A percentile compares a stretch with the other conserved stretches of the same genome.
Evolutionary conservation across 2,888 invertebrate genomes (phyloP).

Genomic region (Eurytoma californica): DNA sequence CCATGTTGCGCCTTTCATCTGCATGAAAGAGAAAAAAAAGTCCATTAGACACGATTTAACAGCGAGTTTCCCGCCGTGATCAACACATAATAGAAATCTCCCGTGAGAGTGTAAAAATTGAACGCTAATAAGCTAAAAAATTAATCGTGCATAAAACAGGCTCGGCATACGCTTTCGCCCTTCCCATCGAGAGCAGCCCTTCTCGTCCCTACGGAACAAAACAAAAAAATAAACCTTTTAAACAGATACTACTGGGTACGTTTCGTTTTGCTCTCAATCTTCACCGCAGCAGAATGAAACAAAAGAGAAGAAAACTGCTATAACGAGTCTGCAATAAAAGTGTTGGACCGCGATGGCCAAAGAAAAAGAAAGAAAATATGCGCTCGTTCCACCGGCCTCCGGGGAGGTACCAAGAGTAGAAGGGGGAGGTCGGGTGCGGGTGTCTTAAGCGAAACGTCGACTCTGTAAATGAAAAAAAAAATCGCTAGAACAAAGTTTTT

Average conservation of each 20-base stretch:
- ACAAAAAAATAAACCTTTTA: background rate
- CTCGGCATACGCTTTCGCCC: constrained; percentile 4
- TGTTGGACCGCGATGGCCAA: constrained; percentile 11
- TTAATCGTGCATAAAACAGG: constrained; percentile 44
- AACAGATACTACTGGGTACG: constrained; percentile 23
- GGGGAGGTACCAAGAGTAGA: too few species aligned
- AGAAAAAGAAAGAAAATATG: background rate
- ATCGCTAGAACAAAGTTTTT: background rate
- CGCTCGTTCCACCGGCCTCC: too few species aligned
- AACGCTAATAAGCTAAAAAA: constrained; percentile 50
- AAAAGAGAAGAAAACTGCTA: constrained; percentile 23
- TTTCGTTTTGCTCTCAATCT: background rate
- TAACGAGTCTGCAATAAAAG: constrained; percentile 27
- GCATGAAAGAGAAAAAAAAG: constrained; percentile 46
- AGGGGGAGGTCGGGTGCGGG: too few species aligned
- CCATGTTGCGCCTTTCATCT: constrained; percentile 72
- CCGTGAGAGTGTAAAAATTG: constrained; percentile 29
- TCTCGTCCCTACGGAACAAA: constrained; percentile 17
- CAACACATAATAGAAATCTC: constrained; percentile 35
- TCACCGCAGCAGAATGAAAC: constrained; percentile 39
- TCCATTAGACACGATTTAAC: background rate
- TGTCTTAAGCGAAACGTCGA: background rate
- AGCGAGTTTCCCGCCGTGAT: constrained; percentile 15
- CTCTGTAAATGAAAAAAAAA: constrained; percentile 42
- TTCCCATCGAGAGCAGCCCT: constrained; percentile 4